These are phyloP conservation scores for Hesperophylax magnus DNA, from an alignment of 1,140 invertebrate genomes.

Conservation along the genomic window DNA sequence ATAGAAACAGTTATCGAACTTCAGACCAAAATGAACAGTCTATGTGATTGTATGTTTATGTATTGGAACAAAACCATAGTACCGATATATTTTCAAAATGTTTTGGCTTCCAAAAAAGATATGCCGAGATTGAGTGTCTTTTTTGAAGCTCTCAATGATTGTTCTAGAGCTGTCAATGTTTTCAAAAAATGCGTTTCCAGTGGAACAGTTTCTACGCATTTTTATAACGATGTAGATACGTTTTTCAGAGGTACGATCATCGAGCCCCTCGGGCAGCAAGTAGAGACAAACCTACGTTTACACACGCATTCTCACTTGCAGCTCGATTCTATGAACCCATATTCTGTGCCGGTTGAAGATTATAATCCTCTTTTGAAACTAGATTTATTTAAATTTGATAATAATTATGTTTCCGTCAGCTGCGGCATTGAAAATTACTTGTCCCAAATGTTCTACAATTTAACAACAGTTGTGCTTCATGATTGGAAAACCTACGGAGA, in stretches of 20 bases:
- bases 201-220: constrained; percentile 60
- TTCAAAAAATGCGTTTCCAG: constrained; percentile 62
- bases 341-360: constrained; percentile 70
- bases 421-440: constrained; percentile 91
- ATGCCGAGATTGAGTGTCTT: constrained; percentile 77
- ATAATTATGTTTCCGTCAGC: constrained; percentile 65
- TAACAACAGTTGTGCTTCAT: constrained; percentile 96
- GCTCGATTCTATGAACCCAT: constrained; percentile 84
- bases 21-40: constrained; percentile 71
- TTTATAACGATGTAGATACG: constrained; percentile 61
- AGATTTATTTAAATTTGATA: constrained; percentile 67
- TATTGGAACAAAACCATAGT: constrained; percentile 87
- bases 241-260: constrained; percentile 72
- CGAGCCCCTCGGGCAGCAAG: constrained; percentile 84
- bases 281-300: constrained; percentile 92
- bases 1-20: constrained; percentile 76
- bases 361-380: constrained; percentile 71
- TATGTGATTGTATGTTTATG: constrained; percentile 84
- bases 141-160: constrained; percentile 77
- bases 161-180: constrained; percentile 62
- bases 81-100: constrained; percentile 82
- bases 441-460: constrained; percentile 96
- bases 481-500: constrained; percentile 98
- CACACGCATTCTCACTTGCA: constrained; percentile 93
- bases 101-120: constrained; percentile 77